Evolutionary conservation across 1,140 invertebrate genomes (phyloP), one percentile per base, ranked within the genome.

Genomic region (Heliconius nattereri): DNA sequence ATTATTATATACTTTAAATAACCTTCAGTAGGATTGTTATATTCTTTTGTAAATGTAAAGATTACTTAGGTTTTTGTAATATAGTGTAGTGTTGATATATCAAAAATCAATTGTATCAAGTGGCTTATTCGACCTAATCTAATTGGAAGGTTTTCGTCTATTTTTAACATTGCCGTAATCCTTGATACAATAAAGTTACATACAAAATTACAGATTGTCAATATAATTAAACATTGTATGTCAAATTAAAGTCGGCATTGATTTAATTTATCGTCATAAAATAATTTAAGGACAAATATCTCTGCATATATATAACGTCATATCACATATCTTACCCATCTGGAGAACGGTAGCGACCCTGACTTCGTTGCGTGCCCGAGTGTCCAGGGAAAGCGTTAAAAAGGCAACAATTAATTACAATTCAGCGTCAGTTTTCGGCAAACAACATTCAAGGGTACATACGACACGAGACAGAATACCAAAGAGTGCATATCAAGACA

Each of bases 291-390:
- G 19, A 20, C 19, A 11, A 45, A 52, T 52, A 52, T 52, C 13
- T 52, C 49, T 20, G 32, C 32, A 32, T 32, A 57, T n/a, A 57
- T 54, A 8, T 23, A 23, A 73, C 2, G n/a, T 52, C 66, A 73
- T 11, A 23, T 45, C 66, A 57, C 35, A 73, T 32, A 79, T 85
- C 94, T 96, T 95, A 96, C 96, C 96, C 96, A 96, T 91, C 94
- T 95, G 92, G 94, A 96, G 90, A 96, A 96, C 87, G 96, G 96
- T 94, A 96, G 95, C 90, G 95, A 96, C 95, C 96, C 96, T 95
- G 95, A 95, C 95, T 96, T 95, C 90, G 92, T 88, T 83, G 86
- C 83, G 88, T 91, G 92, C 91, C 92, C 85, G 77, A 85, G 78
- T 82, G 76, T 92, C 90, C 92, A 91, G 87, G 87, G 90, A 81